Conservation (phyloP, 2,888 invertebrate species). For the Polydrusus tereticollis region DNA sequence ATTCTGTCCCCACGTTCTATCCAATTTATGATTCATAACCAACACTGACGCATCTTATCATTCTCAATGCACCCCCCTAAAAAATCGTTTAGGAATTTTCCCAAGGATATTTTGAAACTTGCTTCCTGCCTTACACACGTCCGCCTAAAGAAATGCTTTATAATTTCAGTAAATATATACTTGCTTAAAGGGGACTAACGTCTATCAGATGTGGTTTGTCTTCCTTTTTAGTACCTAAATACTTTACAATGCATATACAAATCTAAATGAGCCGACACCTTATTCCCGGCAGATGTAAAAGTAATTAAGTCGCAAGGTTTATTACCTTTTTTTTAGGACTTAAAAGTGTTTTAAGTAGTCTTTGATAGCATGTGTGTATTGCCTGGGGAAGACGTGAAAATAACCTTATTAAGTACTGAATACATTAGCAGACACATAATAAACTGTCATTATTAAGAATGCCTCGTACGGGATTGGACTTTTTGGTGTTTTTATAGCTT, state of each 20-base stretch:
- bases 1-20: background rate
- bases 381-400: background rate
- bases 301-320: conserved; percentile 12
- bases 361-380: conserved; percentile 1
- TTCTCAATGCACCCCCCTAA: background rate
- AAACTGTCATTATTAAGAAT: no score
- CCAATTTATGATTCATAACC: background rate
- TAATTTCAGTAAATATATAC: conserved; percentile 6
- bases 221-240: conserved; percentile 4
- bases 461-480: no score
- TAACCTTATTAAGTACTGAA: background rate
- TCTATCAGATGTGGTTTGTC: conserved; percentile 14
- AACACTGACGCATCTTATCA: background rate
- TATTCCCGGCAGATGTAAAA: conserved; percentile 11
- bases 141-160: background rate
- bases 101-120: conserved; percentile 25
- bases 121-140: conserved; percentile 12
- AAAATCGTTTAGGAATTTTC: conserved; percentile 1
- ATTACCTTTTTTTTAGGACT: conserved; percentile 2
- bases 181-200: background rate
- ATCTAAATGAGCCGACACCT: conserved; percentile 6
- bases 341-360: conserved; percentile 9
- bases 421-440: background rate
- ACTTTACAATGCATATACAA: conserved; percentile 10
- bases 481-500: no score